These are phyloP conservation scores for Sebastes itinus DNA, from an alignment of 2,797 vertebrate genomes.

Conservation along the genomic window DNA sequence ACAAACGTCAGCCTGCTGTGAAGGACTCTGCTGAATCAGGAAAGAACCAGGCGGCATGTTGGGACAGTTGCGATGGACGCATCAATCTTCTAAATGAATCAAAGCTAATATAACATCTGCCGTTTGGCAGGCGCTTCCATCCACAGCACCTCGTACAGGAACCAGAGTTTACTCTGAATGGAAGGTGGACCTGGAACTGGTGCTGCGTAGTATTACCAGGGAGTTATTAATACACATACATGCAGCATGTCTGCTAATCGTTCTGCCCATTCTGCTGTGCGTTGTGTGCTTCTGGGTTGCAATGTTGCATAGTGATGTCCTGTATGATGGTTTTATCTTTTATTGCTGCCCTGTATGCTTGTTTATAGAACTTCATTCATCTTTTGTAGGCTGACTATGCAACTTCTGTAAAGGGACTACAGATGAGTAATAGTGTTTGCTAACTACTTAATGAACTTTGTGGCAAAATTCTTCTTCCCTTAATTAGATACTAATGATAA, in stretches of 20 bases:
- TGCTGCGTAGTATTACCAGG: too few species aligned
- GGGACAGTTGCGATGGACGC: slow-evolving; percentile 38
- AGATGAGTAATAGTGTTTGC: too few species aligned
- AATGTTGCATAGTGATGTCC: too few species aligned
- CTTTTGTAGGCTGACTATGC: too few species aligned
- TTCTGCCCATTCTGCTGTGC: background rate
- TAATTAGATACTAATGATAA: too few species aligned
- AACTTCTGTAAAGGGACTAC: too few species aligned
- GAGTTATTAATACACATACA: background rate
- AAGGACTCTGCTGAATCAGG: slow-evolving; percentile 68
- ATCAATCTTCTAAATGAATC: slow-evolving; percentile 71
- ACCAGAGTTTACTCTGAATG: background rate
- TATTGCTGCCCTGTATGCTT: too few species aligned
- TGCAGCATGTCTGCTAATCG: background rate
- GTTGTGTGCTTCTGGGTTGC: background rate
- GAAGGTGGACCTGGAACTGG: background rate
- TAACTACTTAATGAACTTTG: too few species aligned
- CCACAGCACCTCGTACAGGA: slow-evolving; percentile 1
- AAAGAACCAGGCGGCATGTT: slow-evolving; percentile 1
- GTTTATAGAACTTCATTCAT: too few species aligned
- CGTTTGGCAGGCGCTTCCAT: slow-evolving; percentile 30
- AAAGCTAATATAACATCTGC: slow-evolving; percentile 63
- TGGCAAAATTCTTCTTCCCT: too few species aligned
- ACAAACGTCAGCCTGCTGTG: slow-evolving; percentile 36
- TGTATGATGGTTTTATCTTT: too few species aligned